These are phyloP conservation scores for Auanema freiburgensis DNA, from an alignment of 2,888 invertebrate species.

Conservation along the genomic window DNA sequence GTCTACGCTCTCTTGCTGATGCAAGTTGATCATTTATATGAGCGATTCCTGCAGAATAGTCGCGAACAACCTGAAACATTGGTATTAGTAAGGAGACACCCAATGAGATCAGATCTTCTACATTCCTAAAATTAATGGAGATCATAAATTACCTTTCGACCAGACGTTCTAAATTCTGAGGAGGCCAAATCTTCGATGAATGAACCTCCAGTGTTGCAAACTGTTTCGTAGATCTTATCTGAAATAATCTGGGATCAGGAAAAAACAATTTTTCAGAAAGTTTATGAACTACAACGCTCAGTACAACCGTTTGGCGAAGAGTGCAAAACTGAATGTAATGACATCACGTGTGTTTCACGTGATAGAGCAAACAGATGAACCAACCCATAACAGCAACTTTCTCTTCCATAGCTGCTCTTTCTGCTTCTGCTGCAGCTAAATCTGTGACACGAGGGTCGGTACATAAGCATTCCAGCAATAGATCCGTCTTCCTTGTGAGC, in stretches of 20 bases:
- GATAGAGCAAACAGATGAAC: neutral
- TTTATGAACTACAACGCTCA: neutral
- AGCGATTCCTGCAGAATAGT: slow-evolving; percentile 76
- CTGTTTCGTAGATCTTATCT: slow-evolving; percentile 28
- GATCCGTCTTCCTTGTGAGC: slow-evolving; percentile 65
- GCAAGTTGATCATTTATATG: slow-evolving; percentile 70
- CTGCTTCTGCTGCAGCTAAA: slow-evolving; percentile 63
- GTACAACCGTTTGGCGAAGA: neutral
- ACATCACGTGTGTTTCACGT: neutral
- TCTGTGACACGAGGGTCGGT: slow-evolving; percentile 63
- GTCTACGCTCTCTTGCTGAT: slow-evolving; percentile 31
- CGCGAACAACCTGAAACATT: slow-evolving; percentile 70
- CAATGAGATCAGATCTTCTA: neutral
- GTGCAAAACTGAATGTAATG: neutral
- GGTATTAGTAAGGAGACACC: neutral
- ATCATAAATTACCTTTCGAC: slow-evolving; percentile 11
- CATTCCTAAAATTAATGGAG: neutral
- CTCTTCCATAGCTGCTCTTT: slow-evolving; percentile 64
- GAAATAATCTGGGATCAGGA: neutral
- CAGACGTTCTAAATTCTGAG: slow-evolving; percentile 17
- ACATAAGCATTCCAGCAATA: slow-evolving; percentile 65
- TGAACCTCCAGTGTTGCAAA: slow-evolving; percentile 20
- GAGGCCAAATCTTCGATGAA: slow-evolving; percentile 28
- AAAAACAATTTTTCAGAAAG: neutral
- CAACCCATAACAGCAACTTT: slow-evolving; percentile 54